phyloP scores from a whole-genome alignment of 2,888 invertebrate species.

The Pristionchus maxplancki region DNA sequence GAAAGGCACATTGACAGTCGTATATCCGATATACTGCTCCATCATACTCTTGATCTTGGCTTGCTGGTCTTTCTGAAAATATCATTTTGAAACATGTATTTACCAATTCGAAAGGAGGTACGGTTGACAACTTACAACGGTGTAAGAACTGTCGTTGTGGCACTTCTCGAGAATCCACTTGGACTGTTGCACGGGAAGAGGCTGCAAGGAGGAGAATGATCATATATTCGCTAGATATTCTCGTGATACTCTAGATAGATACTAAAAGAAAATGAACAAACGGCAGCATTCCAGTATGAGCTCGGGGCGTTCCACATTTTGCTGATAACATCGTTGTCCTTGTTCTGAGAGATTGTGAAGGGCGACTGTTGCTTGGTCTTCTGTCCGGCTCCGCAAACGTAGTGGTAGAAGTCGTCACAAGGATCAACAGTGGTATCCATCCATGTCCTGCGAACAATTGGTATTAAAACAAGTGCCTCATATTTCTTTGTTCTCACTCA shows the following conservation, averaged over 20 bases:
- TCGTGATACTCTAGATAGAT: neutral
- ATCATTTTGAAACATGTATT: no score
- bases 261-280: neutral
- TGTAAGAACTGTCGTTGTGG: neutral
- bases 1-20: neutral
- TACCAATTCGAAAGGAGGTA: no score
- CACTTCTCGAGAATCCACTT: constrained; percentile 9
- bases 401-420: constrained; percentile 39
- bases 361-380: neutral
- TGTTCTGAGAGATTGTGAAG: neutral
- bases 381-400: constrained; percentile 24
- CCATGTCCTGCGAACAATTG: neutral
- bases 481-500: neutral
- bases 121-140: neutral
- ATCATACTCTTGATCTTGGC: neutral
- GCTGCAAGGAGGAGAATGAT: neutral
- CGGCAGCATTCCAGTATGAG: neutral
- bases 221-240: neutral
- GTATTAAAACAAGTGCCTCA: neutral
- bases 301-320: neutral
- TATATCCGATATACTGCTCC: neutral
- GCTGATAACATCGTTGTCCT: neutral
- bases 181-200: neutral
- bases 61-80: neutral
- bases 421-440: neutral